Conservation (phyloP, 2,797 vertebrate species). For the Hydrocynus forskahlii region DNA sequence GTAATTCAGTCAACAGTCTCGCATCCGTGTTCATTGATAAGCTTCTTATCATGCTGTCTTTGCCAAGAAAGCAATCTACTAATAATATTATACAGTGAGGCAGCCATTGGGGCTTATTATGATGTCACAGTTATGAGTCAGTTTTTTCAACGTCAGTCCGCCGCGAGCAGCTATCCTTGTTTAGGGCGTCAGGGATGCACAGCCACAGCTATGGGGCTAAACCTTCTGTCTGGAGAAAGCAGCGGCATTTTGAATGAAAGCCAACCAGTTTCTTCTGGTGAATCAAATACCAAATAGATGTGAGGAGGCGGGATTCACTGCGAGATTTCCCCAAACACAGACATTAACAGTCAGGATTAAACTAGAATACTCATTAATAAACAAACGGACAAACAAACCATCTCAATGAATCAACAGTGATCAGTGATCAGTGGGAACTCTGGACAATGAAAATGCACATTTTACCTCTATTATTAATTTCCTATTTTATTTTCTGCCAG, state of each 20-base stretch:
- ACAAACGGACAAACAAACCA: no score
- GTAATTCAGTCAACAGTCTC: neutral
- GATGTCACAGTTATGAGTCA: neutral
- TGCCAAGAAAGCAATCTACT: neutral
- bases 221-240: neutral
- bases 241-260: neutral
- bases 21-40: neutral
- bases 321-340: no score
- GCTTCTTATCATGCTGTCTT: neutral
- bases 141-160: neutral
- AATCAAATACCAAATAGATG: no score
- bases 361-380: no score
- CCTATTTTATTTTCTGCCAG: neutral
- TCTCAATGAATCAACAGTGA: no score
- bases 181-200: neutral
- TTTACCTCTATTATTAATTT: neutral
- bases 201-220: neutral
- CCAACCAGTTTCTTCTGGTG: no score
- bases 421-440: no score
- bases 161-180: neutral
- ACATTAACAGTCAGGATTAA: no score
- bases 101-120: neutral
- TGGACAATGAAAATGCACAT: no score
- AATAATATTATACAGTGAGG: neutral
- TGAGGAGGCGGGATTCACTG: no score